Evolutionary conservation across 1,140 invertebrate species (phyloP).

Genomic region (Zophobas morio): DNA sequence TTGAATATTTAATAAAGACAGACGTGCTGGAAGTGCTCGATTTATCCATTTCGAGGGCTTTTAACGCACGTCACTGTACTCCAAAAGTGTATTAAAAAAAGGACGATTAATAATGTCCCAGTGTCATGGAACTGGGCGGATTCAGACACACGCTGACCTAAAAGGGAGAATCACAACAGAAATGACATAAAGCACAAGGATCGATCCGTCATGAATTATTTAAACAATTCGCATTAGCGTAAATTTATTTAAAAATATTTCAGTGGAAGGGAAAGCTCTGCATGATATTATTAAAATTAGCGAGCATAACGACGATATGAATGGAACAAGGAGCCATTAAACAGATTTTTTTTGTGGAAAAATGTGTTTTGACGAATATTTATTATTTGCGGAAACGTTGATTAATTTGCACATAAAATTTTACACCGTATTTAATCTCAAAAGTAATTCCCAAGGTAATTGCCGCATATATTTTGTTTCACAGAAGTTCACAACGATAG

Average conservation of each 20-base stretch:
- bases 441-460: background rate
- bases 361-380: slow-evolving; percentile 6
- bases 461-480: background rate
- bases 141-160: background rate
- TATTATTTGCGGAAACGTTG: slow-evolving; percentile 40
- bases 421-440: slow-evolving; percentile 16
- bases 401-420: slow-evolving; percentile 23
- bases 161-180: slow-evolving; percentile 23
- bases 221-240: slow-evolving; percentile 20
- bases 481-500: background rate
- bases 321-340: slow-evolving; percentile 26
- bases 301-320: slow-evolving; percentile 19
- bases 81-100: slow-evolving; percentile 19
- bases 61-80: background rate
- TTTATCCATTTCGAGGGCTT: slow-evolving; percentile 25
- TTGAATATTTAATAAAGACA: slow-evolving; percentile 40
- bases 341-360: background rate
- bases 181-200: slow-evolving; percentile 7
- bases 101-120: slow-evolving; percentile 6
- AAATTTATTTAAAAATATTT: slow-evolving; percentile 39
- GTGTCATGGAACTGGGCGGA: background rate
- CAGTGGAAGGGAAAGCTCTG: slow-evolving; percentile 18
- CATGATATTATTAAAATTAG: slow-evolving; percentile 16
- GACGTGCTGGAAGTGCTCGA: slow-evolving; percentile 34
- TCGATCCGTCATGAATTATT: slow-evolving; percentile 31